Evolutionary conservation across 1,140 invertebrate species (phyloP), one percentile per base, ranked within the genome.

Genomic region (Drosophila persimilis): DNA sequence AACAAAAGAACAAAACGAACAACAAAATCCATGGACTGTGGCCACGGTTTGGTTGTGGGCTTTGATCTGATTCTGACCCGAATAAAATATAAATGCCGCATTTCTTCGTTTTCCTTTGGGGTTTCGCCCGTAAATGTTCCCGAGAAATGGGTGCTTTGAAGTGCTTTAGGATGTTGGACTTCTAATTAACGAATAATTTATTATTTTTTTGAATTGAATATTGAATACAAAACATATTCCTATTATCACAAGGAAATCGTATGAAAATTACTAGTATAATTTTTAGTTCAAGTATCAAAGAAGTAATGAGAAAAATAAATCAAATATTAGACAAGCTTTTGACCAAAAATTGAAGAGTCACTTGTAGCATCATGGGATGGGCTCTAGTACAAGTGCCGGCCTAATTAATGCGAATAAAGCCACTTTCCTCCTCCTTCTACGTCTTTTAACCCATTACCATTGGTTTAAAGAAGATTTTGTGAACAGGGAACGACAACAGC

Each of bases 381-480:
- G 13, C 3, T 39, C 35, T 13, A 39, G 35, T 11, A 13, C 11
- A 45, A 71, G n/a, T 9, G 35, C 35, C 2, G 8, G 55, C 46
- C 58, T 62, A 77, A 74, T 62, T 74, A 86, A 85, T 77, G 67
- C 67, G 71, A 84, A 79, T 76, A 64, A 62, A 80, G 70, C 24
- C 44, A 44, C 47, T 6, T n/a, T 11, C 9, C 22, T 1, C 13
- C 26, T 9, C 24, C 24, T 5, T 5, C 24, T 26, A 5, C 24
- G 24, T 22, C 22, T 56, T 31, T 43, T 6, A 69, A 39, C 26
- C 50, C 3, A 4, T 13, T 39, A 13, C 11, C 11, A 3, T 39
- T 13, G 35, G n/a, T 44, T 53, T 45, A 13, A 35, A 52, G 48
- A 72, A 61, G 70, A 60, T 47, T 60, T 63, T 71, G 29, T 26